Base-by-base conservation (phyloP, 2,113 vertebrate genomes). In the Anoura caudifer region DNA sequence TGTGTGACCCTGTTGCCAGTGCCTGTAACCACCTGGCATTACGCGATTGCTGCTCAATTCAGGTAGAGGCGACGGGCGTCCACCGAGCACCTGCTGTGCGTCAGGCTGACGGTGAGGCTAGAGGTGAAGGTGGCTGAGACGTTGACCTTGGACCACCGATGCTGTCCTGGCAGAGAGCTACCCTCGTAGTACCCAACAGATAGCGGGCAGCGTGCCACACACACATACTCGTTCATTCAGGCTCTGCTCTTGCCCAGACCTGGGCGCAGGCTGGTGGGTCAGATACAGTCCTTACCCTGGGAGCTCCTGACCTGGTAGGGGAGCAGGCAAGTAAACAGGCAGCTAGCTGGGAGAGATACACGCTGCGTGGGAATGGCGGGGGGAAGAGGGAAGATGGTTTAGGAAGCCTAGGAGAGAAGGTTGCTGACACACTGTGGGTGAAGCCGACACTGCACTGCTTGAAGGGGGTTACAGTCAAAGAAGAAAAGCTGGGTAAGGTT, bases 281-380 rank as follows among this genome's bases (percentile, higher is more conserved):
- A 50, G 26, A 75, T 54, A 12, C 16, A 26, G 11, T 79, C 70
- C 56, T 43, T 79, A 54, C 41, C 45, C 54, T 38, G 76, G 41
- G 17, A 67, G 7, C 52, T 56, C n/a, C 7, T 33, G 14, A 28
- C 41, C 28, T 1, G 4, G 3, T 2, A 3, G 19, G 17, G 41
- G 45, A 67, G n/a, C 45, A 65, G 50, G 80, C 5, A 26, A 22
- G 63, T 45, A 52, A n/a, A 76, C 1, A 79, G 45, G 24, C 76
- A 69, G 24, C 43, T 26, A 9, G 13, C 45, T 41, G 1, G 28
- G 20, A 50, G 69, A 31, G 54, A 59, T 2, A 19, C 22, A 26
- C 3, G 31, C 45, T 4, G 4, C 5, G 24, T 20, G 47, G 28
- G 5, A 31, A 16, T 43, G 38, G 9, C 1, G 0, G 20, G 38